Conservation (phyloP, 2,797 vertebrate genomes). For the Enteromius unitaeniatus region DNA sequence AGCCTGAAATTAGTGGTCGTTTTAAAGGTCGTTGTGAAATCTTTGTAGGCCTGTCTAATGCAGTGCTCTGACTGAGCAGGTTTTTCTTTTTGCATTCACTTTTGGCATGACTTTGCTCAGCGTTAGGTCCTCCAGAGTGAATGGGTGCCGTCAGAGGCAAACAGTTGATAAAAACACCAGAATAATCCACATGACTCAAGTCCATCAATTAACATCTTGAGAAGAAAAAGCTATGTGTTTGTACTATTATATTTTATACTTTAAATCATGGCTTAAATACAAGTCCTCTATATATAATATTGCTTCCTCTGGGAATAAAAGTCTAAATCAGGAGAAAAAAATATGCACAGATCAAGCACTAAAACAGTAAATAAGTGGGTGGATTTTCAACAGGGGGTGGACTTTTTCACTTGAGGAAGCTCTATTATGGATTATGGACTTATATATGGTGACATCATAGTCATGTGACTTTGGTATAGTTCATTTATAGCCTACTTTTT, state of each 20-base stretch:
- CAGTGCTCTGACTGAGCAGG: neutral
- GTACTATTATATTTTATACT: neutral
- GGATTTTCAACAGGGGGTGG: neutral
- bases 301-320: neutral
- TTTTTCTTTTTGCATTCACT: neutral
- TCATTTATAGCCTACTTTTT: neutral
- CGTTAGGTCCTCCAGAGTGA: neutral
- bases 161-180: neutral
- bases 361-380: neutral
- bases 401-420: neutral
- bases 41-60: neutral
- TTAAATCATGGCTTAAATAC: neutral
- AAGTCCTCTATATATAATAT: neutral
- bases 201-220: neutral
- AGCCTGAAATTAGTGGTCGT: conserved; percentile 34
- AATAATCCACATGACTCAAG: neutral
- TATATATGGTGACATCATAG: neutral
- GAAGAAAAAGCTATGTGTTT: neutral
- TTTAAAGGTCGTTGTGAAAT: conserved; percentile 43
- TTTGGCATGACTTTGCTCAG: neutral
- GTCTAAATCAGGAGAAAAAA: neutral
- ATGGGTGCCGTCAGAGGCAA: neutral
- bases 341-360: neutral
- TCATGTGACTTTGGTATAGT: neutral
- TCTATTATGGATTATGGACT: neutral